Base-by-base conservation (phyloP, 2,797 vertebrate species). In the Alfaro cultratus region DNA sequence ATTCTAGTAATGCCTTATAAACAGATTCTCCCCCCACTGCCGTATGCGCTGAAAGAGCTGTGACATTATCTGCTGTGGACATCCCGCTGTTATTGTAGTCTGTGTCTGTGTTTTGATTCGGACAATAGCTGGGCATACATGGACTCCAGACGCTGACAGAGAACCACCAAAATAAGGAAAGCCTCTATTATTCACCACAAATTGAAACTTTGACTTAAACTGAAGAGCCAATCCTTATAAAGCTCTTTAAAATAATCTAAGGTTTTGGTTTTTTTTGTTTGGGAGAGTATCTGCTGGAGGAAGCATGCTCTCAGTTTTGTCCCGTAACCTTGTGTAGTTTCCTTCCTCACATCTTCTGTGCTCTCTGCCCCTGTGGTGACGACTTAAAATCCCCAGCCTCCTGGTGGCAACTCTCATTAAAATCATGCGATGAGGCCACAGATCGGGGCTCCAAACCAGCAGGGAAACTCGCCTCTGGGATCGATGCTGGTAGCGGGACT, bases 41-140 rank as follows among this genome's bases (percentile, higher is more conserved):
- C 87, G 81, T 92, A 90, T 85, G 86, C 80, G 86, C 83, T 86
- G 93, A 94, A 87, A 90, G 90, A 90, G 92, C 93, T 91, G 88
- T 93, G 92, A 92, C 93, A 94, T 89, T 91, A 90, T 93, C 93
- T 91, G 84, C 90, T 92, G 89, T 81, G 82, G 92, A 92, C 85
- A 92, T 91, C 86, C 60, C 91, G 73, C n/a, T 95, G 94, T 95
- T 95, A 88, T 92, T 94, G 86, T 93, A 92, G 94, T 82, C 89
- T 78, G 87, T 78, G 87, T 95, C 94, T 95, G 95, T 95, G 93
- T 95, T 96, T 96, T 95, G 93, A 96, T 95, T 95, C 79, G 80
- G 88, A 96, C 94, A 94, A 94, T 94, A 91, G 91, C 91, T 81
- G 89, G 86, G 85, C 90, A 90, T 89, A 91, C 93, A 90, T 81